Percentiles rank a stretch among this genome's conserved stretches.
phyloP scores from a whole-genome alignment of 2,888 invertebrate genomes.

The Agrochola lychnidis region DNA sequence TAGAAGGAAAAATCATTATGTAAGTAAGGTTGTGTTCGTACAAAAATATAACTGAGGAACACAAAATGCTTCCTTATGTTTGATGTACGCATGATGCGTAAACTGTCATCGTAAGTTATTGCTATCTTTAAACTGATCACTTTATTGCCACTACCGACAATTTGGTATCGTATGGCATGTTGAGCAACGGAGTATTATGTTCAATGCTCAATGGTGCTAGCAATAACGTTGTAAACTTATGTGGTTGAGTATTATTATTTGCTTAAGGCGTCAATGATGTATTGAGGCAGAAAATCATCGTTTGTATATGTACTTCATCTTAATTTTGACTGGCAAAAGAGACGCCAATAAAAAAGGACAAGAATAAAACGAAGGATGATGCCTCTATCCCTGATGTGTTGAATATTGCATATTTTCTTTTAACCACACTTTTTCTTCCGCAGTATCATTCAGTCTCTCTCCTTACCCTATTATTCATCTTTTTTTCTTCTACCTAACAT shows the following conservation, averaged over 20 bases:
- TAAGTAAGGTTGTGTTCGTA: too few species aligned
- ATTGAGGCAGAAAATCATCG: neutral
- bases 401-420: neutral
- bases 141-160: slow-evolving; percentile 46
- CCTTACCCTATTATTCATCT: too few species aligned
- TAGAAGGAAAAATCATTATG: too few species aligned
- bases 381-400: neutral
- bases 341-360: neutral
- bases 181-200: slow-evolving; percentile 42
- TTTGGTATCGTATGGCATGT: slow-evolving; percentile 42
- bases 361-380: too few species aligned
- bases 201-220: slow-evolving; percentile 33
- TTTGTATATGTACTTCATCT: neutral
- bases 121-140: slow-evolving; percentile 40
- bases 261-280: neutral
- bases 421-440: neutral
- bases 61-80: neutral
- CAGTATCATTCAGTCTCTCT: neutral
- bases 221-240: slow-evolving; percentile 18
- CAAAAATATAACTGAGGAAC: neutral
- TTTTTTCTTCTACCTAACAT: neutral
- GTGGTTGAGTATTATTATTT: slow-evolving; percentile 35
- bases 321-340: neutral
- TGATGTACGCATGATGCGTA: slow-evolving; percentile 8
- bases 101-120: slow-evolving; percentile 9